Conservation (phyloP, 2,888 invertebrate species). For the Plebejus melissa region DNA sequence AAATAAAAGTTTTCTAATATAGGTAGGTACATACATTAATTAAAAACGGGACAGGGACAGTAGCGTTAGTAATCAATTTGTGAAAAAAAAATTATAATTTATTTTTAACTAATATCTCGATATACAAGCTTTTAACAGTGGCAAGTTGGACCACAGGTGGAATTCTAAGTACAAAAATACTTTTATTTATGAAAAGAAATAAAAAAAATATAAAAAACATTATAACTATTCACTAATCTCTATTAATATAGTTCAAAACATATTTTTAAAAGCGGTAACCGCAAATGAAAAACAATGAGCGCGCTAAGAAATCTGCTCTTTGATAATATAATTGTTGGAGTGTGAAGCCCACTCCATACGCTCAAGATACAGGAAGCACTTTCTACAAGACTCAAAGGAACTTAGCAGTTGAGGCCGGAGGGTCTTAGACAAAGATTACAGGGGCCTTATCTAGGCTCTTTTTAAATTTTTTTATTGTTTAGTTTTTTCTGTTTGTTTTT, state of each 20-base stretch:
- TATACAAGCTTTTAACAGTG: too few relatives aligned
- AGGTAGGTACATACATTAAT: too few relatives aligned
- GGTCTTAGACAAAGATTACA: conserved; percentile 11
- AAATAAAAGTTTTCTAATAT: too few relatives aligned
- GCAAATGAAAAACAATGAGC: conserved; percentile 10
- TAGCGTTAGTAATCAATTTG: too few relatives aligned
- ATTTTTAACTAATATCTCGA: too few relatives aligned
- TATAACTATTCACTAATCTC: too few relatives aligned
- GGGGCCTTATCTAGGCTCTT: neutral
- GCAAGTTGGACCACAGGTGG: too few relatives aligned
- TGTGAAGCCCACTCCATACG: neutral
- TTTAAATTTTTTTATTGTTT: neutral
- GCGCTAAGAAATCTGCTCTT: conserved; percentile 10
- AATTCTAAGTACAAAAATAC: too few relatives aligned
- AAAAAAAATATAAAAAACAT: too few relatives aligned
- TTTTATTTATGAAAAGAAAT: too few relatives aligned
- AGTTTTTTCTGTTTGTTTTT: neutral
- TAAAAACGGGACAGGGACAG: too few relatives aligned
- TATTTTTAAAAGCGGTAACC: neutral
- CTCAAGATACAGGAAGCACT: conserved; percentile 11
- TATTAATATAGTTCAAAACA: neutral
- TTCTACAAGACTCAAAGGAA: conserved; percentile 12
- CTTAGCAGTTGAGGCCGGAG: conserved; percentile 1
- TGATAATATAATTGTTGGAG: conserved; percentile 1
- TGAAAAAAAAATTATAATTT: too few relatives aligned